These are phyloP conservation scores for Xestia xanthographa DNA, from an alignment of 2,888 invertebrate species.

Conservation along the genomic window DNA sequence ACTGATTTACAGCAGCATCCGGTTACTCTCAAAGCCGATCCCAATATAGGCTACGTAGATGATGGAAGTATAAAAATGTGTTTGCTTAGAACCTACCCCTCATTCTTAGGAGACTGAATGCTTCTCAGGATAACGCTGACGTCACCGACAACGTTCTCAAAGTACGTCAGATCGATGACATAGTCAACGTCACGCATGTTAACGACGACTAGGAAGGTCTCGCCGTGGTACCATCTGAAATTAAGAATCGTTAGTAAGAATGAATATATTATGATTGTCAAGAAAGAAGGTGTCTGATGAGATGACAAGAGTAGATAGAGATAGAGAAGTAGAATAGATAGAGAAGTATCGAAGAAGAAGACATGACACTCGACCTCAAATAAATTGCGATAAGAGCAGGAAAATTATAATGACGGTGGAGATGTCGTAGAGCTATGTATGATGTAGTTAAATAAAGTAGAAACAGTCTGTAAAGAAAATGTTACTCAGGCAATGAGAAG, in stretches of 20 bases:
- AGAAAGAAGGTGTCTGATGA: background rate
- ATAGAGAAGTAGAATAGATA: too few species aligned
- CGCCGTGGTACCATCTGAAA: conserved; percentile 81
- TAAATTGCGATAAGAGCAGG: background rate
- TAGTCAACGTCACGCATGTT: conserved; percentile 85
- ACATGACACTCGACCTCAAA: too few species aligned
- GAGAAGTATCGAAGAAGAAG: too few species aligned
- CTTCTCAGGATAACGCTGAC: conserved; percentile 88
- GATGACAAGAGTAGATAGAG: too few species aligned
- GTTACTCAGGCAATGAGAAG: background rate
- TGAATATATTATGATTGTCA: background rate
- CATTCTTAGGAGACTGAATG: conserved; percentile 78
- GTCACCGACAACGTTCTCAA: conserved; percentile 82
- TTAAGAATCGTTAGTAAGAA: background rate
- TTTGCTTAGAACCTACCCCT: conserved; percentile 72
- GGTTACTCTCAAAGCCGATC: background rate
- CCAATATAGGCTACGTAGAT: background rate
- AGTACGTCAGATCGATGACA: conserved; percentile 80
- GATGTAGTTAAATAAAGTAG: background rate
- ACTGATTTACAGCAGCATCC: background rate
- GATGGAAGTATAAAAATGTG: background rate
- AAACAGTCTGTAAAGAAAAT: background rate
- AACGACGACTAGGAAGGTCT: conserved; percentile 86
- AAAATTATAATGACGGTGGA: background rate
- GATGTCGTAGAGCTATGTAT: background rate